phyloP scores from a whole-genome alignment of 2,888 invertebrate species.

The Heliconius ismenius region DNA sequence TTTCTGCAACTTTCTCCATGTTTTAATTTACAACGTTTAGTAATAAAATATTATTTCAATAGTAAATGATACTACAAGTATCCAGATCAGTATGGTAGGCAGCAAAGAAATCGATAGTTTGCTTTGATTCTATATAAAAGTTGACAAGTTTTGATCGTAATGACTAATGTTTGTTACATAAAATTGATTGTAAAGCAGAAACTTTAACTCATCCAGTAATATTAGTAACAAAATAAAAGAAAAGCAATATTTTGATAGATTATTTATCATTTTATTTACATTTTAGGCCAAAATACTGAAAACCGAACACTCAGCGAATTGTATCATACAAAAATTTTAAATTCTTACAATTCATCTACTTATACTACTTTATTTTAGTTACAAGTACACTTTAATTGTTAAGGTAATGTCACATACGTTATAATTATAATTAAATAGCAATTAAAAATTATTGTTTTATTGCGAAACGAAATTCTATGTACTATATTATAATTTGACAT shows the following conservation, averaged over 20 bases:
- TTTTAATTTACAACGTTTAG: neutral
- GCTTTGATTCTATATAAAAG: no score
- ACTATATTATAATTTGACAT: slow-evolving; percentile 8
- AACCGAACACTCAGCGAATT: slow-evolving; percentile 13
- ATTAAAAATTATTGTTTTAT: neutral
- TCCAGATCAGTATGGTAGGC: no score
- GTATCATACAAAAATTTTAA: slow-evolving; percentile 19
- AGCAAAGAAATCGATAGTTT: no score
- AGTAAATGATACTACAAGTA: no score
- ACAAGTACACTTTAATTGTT: slow-evolving; percentile 20
- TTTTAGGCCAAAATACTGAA: slow-evolving; percentile 34
- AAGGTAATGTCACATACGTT: neutral
- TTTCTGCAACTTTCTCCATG: neutral
- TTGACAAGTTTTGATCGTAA: no score
- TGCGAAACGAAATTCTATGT: neutral
- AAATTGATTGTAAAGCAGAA: neutral
- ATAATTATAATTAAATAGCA: neutral
- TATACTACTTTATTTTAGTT: slow-evolving; percentile 14
- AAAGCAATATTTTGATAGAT: neutral
- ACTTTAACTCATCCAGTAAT: neutral
- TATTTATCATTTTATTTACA: slow-evolving; percentile 40
- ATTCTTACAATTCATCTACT: slow-evolving; percentile 11
- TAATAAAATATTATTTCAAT: neutral
- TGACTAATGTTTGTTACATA: no score
- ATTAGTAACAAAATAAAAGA: neutral